These are phyloP conservation scores for Manduca sexta DNA, from an alignment of 1,140 invertebrate species.

Conservation along the genomic window DNA sequence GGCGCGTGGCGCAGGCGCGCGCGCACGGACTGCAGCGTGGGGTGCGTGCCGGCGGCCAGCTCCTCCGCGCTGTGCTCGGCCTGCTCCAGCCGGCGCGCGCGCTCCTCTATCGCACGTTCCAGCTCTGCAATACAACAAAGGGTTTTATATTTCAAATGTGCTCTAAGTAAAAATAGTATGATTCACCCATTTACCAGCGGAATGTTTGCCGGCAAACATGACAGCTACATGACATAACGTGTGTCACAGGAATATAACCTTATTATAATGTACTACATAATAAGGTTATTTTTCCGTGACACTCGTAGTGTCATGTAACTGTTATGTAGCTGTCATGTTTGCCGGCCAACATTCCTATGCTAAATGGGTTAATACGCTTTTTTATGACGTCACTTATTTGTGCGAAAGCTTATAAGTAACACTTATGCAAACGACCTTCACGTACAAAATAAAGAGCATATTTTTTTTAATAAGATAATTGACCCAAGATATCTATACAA, in stretches of 20 bases:
- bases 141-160: no score
- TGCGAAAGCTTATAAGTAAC: not conserved
- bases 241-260: no score
- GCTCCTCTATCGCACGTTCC: conserved; percentile 66
- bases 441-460: not conserved
- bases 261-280: no score
- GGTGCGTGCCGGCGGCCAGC: conserved; percentile 54
- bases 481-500: not conserved
- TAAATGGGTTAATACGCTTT: no score
- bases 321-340: no score
- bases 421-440: not conserved
- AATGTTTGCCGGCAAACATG: no score
- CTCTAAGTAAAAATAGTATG: no score
- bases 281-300: no score
- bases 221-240: no score
- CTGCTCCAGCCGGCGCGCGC: conserved; percentile 60
- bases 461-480: not conserved
- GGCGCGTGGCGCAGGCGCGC: conserved; percentile 57
- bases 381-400: not conserved
- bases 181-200: no score
- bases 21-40: conserved; percentile 57
- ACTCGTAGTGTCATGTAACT: no score
- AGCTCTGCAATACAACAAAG: conserved; percentile 49
- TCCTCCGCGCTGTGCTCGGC: conserved; percentile 44
- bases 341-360: no score